Evolutionary conservation across 2,113 vertebrate species (phyloP), one percentile per base, ranked within the genome.

Genomic region (Macaca nemestrina): DNA sequence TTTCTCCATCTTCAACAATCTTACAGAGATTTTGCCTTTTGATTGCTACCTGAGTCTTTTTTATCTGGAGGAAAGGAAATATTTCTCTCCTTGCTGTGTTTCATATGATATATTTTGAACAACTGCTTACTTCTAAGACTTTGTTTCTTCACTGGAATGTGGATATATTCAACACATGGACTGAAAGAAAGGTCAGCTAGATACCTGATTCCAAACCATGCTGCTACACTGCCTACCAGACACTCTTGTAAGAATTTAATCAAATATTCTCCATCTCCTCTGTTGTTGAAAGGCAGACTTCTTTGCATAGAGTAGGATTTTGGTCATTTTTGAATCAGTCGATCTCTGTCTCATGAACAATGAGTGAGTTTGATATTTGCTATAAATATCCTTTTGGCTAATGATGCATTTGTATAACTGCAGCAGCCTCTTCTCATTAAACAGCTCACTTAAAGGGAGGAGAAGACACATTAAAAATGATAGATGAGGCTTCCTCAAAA

Each of bases 401-500:
- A 97, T 95, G 95, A 89, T 97, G 43, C 72, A 84, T 98, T 97
- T 13, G 10, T 76, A 11, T 96, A 96, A 95, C 78, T 89, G 43
- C 55, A 52, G 38, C 32, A 80, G 61, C 38, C 27, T 38, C 35
- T 88, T 97, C 67, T 88, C 73, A 76, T 97, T 98, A 91, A 97
- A 93, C 18, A 87, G 14, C 23, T 67, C 52, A 82, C 93, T 97
- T 98, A 89, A 92, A 81, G 87, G 72, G 52, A 96, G 68, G 38
- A 68, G 61, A 84, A 93, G 82, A 96, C 86, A 70, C 88, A 97
- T 93, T 98, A 97, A 97, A 96, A 94, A 79, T 98, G 97, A 97
- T 98, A 90, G 35, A 98, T 95, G 94, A 96, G 40, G 16, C 76
- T 94, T 96, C 45, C 84, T 72, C 76, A 81, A 92, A 97, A 93